These are phyloP conservation scores for Platorchestia sp. DNA, from an alignment of 1,140 invertebrate genomes.

Conservation along the genomic window DNA sequence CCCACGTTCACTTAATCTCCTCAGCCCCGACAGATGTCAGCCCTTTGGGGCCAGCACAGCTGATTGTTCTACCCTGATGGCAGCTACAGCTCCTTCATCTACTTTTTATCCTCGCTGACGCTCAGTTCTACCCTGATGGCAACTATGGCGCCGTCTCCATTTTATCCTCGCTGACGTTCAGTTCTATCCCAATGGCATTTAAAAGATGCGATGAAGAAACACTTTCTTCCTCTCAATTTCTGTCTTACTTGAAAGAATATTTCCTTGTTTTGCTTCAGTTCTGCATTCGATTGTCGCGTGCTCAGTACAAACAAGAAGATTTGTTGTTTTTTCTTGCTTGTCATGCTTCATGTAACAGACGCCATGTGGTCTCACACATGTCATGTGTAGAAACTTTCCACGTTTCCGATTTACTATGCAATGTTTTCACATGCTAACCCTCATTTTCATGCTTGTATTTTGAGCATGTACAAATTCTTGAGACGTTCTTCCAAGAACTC, in stretches of 20 bases:
- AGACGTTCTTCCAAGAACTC: not conserved
- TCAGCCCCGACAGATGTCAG: constrained; percentile 8
- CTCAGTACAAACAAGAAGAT: not conserved
- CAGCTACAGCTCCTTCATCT: not conserved
- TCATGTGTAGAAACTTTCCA: not conserved
- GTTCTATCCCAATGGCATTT: not conserved
- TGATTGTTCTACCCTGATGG: not conserved
- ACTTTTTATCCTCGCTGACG: too few species aligned
- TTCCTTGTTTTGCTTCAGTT: not conserved
- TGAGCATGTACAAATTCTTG: not conserved
- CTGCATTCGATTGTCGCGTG: not conserved
- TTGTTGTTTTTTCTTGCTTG: not conserved
- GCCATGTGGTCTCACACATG: not conserved
- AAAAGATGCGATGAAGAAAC: too few species aligned
- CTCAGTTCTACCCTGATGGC: not conserved
- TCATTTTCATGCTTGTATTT: not conserved
- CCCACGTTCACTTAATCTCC: not conserved
- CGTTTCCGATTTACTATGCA: not conserved
- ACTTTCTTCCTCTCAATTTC: not conserved
- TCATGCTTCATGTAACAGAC: not conserved
- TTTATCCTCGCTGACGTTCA: too few species aligned
- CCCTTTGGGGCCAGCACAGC: not conserved
- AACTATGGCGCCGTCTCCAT: not conserved
- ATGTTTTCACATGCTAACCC: not conserved
- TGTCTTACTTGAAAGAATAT: not conserved